Evolutionary conservation across 2,888 invertebrate species (phyloP), one percentile per base, ranked within the genome.

Genomic region (Nyleta sp.): DNA sequence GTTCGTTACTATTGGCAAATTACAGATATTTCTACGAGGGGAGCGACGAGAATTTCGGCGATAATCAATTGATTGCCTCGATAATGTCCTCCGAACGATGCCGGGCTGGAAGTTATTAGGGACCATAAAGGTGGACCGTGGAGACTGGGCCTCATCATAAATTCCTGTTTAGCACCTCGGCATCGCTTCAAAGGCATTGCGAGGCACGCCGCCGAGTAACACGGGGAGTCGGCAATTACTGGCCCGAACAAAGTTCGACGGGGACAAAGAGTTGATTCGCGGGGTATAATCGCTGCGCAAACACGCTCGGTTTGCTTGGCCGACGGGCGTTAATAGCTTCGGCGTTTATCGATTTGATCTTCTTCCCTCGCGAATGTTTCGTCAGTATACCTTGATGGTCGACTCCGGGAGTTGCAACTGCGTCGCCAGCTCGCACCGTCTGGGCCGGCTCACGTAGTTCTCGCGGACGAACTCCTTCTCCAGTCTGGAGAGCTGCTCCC

Each of bases 381-480:
- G 18, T 20, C 11, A 50, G 17, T 42, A 52, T 91, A 99, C 99
- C 95, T 99, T 99, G 83, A 99, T 99, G 1, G 99, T 99, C 24
- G 97, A 97, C 91, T 99, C 99, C 0, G 99, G 98, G 8, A 99
- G 92, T 81, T 96, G 96, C 13, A 99, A 92, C 86, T 97, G 96
- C 0, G 97, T 95, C 0, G 99, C 99, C 38, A 99, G 92, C 91
- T 99, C 99, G 89, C 98, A 98, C 80, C 99, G 92, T 72, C 98
- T 93, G 0, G 99, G 99, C 64, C 99, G 92, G 0, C 98, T 98
- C 0, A 99, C 99, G 91, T 99, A 99, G 91, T 98, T 99, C 91
- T 99, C 99, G 85, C 97, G 96, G 91, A 95, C 95, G 90, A 99
- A 99, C 91, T 99, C 99, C 86, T 98, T 97, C 91, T 99, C 99